Conservation (phyloP, 2,113 vertebrate species). For the Pipra filicauda region DNA sequence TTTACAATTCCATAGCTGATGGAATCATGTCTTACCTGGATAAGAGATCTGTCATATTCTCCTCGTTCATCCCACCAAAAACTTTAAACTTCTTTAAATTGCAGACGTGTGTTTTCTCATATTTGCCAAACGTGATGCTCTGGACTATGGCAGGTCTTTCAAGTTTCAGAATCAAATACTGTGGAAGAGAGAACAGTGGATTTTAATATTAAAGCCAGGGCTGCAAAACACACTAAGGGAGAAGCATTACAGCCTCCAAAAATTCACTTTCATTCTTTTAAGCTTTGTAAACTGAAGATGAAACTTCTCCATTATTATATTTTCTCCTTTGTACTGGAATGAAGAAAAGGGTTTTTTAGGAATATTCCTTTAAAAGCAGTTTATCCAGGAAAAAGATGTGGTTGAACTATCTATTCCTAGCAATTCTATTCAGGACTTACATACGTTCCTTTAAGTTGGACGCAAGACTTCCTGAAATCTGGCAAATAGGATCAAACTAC, state of each 20-base stretch:
- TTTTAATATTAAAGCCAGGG: not conserved
- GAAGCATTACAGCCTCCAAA: not conserved
- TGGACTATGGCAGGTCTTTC: conserved; percentile 96
- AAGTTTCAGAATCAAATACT: conserved; percentile 97
- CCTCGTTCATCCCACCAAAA: conserved; percentile 98
- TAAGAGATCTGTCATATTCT: conserved; percentile 98
- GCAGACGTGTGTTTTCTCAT: conserved; percentile 98
- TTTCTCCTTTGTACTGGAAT: not conserved
- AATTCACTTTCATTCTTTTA: not conserved
- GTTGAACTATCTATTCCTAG: not conserved
- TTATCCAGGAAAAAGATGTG: not conserved
- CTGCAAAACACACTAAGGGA: not conserved
- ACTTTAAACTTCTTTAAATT: conserved; percentile 99
- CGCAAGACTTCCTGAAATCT: conserved; percentile 25
- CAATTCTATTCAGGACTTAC: conserved; percentile 25
- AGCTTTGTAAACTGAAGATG: not conserved
- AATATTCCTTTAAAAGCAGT: not conserved
- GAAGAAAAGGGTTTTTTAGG: not conserved
- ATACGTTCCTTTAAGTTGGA: conserved; percentile 15
- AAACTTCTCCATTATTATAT: not conserved
- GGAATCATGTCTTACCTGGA: conserved; percentile 84
- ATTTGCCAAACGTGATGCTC: conserved; percentile 98
- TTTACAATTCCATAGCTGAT: not conserved
- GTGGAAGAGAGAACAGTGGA: conserved; percentile 12
- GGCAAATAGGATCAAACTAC: conserved; percentile 17